These are phyloP conservation scores for Psophia crepitans DNA, from an alignment of 2,113 vertebrate species.

Conservation along the genomic window DNA sequence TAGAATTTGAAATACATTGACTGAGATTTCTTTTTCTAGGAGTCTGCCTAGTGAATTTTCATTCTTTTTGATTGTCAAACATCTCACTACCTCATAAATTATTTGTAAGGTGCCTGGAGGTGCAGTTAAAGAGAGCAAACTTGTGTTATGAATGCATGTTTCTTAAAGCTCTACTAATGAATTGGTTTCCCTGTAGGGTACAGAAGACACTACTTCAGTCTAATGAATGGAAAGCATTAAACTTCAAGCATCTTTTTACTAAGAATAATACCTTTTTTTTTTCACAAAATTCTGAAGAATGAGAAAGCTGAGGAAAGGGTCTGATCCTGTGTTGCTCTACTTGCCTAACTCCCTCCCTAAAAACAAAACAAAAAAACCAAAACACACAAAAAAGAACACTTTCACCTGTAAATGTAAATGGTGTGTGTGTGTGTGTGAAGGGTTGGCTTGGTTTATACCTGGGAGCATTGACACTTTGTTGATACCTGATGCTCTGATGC, in stretches of 20 bases:
- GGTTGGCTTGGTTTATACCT: background rate
- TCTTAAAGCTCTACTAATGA: constrained; percentile 63
- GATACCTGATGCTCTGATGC: background rate
- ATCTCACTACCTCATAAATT: constrained; percentile 47
- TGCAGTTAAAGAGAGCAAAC: constrained; percentile 57
- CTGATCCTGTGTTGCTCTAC: background rate
- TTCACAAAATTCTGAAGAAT: background rate
- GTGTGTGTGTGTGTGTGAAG: fast-evolving
- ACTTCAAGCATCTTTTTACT: background rate
- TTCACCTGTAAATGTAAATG: background rate
- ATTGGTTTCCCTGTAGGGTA: constrained; percentile 46
- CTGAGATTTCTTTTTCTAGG: background rate
- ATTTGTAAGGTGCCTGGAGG: constrained; percentile 44
- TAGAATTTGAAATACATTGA: background rate
- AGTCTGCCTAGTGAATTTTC: constrained; percentile 10
- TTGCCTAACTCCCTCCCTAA: background rate
- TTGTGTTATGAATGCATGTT: constrained; percentile 35
- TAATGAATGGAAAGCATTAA: constrained; percentile 25
- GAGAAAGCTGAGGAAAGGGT: background rate
- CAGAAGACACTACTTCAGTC: background rate
- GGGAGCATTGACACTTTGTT: background rate
- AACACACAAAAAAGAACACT: background rate
- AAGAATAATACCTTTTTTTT: background rate
- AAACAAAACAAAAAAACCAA: background rate
- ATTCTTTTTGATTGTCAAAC: constrained; percentile 32